These are phyloP conservation scores for Drosophila rubida DNA, from an alignment of 2,888 invertebrate genomes.

Conservation along the genomic window DNA sequence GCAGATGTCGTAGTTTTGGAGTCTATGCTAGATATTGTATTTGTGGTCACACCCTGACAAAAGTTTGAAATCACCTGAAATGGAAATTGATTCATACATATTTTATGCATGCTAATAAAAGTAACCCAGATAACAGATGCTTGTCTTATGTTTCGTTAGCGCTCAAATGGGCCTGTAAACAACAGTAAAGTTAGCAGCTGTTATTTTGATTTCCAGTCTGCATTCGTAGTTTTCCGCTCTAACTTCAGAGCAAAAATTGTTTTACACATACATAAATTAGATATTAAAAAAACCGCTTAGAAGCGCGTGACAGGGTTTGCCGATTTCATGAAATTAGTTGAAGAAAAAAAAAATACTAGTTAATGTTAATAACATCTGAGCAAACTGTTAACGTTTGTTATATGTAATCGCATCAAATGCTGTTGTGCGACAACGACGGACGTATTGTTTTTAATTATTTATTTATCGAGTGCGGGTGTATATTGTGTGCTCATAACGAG, in stretches of 20 bases:
- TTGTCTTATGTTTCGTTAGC: not conserved
- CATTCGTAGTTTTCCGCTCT: not conserved
- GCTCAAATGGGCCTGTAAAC: not conserved
- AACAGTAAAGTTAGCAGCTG: not conserved
- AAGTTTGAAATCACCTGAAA: too few relatives aligned
- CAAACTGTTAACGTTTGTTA: not conserved
- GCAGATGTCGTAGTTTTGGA: too few relatives aligned
- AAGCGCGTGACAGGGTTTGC: not conserved
- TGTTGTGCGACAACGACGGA: not conserved
- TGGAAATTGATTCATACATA: too few relatives aligned
- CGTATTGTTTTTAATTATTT: constrained; percentile 24
- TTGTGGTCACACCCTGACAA: too few relatives aligned
- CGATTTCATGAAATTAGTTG: not conserved
- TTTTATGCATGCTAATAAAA: too few relatives aligned
- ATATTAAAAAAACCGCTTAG: not conserved
- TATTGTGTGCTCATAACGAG: not conserved
- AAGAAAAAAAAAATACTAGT: not conserved
- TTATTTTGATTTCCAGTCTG: not conserved
- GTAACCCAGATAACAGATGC: constrained; percentile 10
- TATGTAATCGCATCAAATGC: constrained; percentile 7
- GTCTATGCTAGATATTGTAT: too few relatives aligned
- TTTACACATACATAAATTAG: not conserved
- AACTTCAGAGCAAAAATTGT: not conserved
- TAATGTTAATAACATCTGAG: constrained; percentile 6
- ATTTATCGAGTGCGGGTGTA: constrained; percentile 13